Evolutionary conservation across 2,888 invertebrate genomes (phyloP), one percentile per base, ranked within the genome.

Genomic region (Cantharis lateralis): DNA sequence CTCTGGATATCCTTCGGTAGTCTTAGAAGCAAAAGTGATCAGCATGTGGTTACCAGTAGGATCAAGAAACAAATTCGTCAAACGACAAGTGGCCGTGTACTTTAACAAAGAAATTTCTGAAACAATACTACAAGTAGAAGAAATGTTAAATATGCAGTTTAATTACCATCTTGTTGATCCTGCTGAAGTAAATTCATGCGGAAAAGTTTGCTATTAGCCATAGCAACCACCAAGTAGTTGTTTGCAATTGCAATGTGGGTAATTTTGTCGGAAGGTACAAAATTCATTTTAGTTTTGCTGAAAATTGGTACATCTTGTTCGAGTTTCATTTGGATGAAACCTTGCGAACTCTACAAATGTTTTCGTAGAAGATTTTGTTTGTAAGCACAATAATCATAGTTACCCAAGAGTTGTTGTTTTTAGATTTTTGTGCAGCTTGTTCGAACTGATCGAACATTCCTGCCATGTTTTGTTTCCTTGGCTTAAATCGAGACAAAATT

Each of bases 1-100:
- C 85, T 97, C 97, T 0, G 95, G 91, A 71, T 89, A 89, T 0
- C 90, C 89, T 79, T 91, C 92, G 75, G 89, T 88, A 0, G 86
- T 82, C 82, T 91, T 92, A 0, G 93, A 91, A 3, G 92, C 88
- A 82, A 97, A 92, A 71, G 94, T 91, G 82, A 98, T 90, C 15
- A 98, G 90, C 9, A 97, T 89, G 87, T 98, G 98, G 84, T 93
- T 91, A 0, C 98, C 98, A 11, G 95, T 93, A 0, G 96, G 96
- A 87, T 98, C 98, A 72, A 98, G 88, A 84, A 95, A 96, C 79
- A 97, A 87, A 72, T 91, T 91, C 2, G 91, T 91, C 24, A 95
- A 85, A 82, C 91, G 92, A 79, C 91, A 90, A 78, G 90, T 91
- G 26, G 90, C 88, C 74, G 90, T 89, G 83, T 90, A 92, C 84